A percentile compares a stretch with the other conserved stretches of the same genome.
Conservation (phyloP, 2,113 vertebrate genomes). For the Pavo muticus region DNA sequence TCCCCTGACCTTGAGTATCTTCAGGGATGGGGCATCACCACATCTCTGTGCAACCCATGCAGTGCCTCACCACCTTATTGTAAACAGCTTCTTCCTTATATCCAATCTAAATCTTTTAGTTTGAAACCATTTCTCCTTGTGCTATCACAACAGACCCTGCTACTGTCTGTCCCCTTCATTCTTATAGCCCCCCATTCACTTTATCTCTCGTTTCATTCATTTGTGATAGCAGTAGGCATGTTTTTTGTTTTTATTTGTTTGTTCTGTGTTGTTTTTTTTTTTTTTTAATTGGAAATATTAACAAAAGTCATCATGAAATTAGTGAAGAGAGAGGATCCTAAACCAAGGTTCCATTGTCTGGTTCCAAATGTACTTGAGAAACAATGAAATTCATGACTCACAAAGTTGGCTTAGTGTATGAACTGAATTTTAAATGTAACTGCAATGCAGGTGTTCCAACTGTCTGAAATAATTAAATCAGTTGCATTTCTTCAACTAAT, state of each 20-base stretch:
- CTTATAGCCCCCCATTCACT: neutral
- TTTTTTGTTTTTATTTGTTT: neutral
- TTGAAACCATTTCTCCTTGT: too few species aligned
- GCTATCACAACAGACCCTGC: too few species aligned
- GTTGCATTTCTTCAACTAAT: constrained; percentile 4
- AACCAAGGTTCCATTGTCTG: neutral
- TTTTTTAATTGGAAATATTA: neutral
- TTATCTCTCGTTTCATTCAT: neutral
- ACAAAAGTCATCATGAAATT: neutral
- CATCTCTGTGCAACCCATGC: too few species aligned
- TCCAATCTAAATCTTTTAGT: too few species aligned
- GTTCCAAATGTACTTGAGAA: constrained; percentile 62
- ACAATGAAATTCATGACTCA: constrained; percentile 73
- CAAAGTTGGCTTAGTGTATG: constrained; percentile 62
- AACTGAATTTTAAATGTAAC: constrained; percentile 73
- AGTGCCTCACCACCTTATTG: too few species aligned
- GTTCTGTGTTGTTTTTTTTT: neutral
- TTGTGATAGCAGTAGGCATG: neutral
- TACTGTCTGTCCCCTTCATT: too few species aligned
- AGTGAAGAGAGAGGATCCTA: neutral
- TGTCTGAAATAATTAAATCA: constrained; percentile 57
- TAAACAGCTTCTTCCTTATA: too few species aligned
- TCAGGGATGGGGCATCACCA: too few species aligned
- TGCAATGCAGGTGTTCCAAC: constrained; percentile 77
- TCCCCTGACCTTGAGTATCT: too few species aligned